phyloP scores from a whole-genome alignment of 2,113 vertebrate species.

The Oncorhynchus masou region DNA sequence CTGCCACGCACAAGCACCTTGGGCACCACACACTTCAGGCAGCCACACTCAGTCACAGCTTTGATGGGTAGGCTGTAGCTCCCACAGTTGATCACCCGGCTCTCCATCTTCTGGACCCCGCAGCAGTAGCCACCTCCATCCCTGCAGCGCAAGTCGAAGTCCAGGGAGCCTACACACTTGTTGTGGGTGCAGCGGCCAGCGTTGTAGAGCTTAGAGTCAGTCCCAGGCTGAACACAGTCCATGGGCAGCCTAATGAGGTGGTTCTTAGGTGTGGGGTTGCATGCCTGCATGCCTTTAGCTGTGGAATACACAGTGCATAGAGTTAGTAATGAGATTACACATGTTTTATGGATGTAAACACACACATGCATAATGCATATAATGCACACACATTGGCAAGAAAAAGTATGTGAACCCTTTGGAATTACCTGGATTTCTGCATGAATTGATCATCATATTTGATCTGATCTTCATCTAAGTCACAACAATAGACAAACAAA shows the following conservation, averaged over 20 bases:
- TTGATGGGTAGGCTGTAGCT: conserved; percentile 81
- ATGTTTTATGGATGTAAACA: neutral
- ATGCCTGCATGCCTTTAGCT: conserved; percentile 80
- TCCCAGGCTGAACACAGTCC: conserved; percentile 77
- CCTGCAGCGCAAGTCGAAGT: conserved; percentile 75
- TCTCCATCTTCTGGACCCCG: conserved; percentile 78
- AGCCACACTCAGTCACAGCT: conserved; percentile 83
- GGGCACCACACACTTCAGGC: conserved; percentile 81
- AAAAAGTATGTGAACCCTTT: no score
- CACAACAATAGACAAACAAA: no score
- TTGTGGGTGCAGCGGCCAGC: conserved; percentile 82
- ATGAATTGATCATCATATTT: no score
- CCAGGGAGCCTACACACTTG: conserved; percentile 72
- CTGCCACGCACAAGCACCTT: conserved; percentile 83
- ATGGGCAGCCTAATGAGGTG: conserved; percentile 85
- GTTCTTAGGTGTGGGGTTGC: conserved; percentile 74
- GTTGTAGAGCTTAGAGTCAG: conserved; percentile 80
- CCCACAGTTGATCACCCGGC: conserved; percentile 75
- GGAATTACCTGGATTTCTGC: no score
- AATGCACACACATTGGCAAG: no score
- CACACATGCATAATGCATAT: neutral
- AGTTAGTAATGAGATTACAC: no score
- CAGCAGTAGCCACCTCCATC: conserved; percentile 76
- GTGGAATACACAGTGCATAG: conserved; percentile 39
- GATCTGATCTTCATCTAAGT: no score